Evolutionary conservation across 2,797 vertebrate genomes (phyloP).

Genomic region (Poecilia wingei): DNA sequence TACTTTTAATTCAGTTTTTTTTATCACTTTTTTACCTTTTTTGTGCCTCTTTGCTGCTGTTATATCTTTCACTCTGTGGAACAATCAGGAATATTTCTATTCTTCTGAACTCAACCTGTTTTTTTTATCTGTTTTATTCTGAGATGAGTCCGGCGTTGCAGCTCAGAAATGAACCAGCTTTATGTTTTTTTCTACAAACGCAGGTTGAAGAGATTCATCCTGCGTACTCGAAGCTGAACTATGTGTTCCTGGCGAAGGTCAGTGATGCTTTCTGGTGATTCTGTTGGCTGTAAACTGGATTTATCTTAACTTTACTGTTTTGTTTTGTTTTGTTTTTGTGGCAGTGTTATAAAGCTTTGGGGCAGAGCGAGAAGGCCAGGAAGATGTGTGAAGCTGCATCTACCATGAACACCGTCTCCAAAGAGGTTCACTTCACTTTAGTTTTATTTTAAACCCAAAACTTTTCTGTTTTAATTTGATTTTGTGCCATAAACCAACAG

Average conservation of each 20-base stretch:
- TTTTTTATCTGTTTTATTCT: not conserved
- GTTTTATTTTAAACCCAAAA: not conserved
- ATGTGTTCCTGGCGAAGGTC: slow-evolving; percentile 95
- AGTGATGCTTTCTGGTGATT: slow-evolving; percentile 22
- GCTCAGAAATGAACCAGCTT: not conserved
- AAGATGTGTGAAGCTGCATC: slow-evolving; percentile 86
- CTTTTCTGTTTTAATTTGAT: not conserved
- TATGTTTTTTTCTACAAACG: not conserved
- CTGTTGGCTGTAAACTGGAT: not conserved
- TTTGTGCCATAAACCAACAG: not conserved
- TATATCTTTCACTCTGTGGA: not conserved
- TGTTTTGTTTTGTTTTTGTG: slow-evolving; percentile 29
- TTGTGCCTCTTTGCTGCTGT: not conserved
- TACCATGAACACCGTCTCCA: slow-evolving; percentile 78
- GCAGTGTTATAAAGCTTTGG: slow-evolving; percentile 92
- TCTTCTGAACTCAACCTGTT: not conserved
- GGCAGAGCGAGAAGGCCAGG: slow-evolving; percentile 80
- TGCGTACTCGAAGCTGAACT: slow-evolving; percentile 92
- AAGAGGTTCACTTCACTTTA: slow-evolving; percentile 75
- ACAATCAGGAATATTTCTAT: not conserved
- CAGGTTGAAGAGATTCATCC: slow-evolving; percentile 93
- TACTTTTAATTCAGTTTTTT: not conserved
- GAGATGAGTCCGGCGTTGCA: not conserved
- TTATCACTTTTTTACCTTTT: not conserved
- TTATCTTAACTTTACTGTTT: not conserved